Evolutionary conservation across 2,888 invertebrate species (phyloP).

Genomic region (Yponomeuta sedellus): DNA sequence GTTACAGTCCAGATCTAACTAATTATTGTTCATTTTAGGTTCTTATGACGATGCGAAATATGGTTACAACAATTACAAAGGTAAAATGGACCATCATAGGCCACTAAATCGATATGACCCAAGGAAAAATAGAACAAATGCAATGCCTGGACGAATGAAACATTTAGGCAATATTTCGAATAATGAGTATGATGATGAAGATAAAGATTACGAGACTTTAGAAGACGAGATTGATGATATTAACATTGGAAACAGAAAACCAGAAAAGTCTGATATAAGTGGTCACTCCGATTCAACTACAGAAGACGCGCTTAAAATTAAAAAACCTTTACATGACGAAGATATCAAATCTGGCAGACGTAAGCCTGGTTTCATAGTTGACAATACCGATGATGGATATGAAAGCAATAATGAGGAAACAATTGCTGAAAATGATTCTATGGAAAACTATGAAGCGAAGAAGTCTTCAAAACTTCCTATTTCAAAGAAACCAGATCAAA

Average conservation of each 20-base stretch:
- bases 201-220: neutral
- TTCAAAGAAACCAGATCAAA: neutral
- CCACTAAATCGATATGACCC: neutral
- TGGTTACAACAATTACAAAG: conserved; percentile 47
- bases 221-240: neutral
- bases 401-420: neutral
- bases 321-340: neutral
- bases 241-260: neutral
- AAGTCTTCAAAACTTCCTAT: neutral
- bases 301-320: neutral
- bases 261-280: neutral
- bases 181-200: neutral
- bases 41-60: conserved; percentile 57
- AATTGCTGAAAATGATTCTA: neutral
- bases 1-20: neutral
- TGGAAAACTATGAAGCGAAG: neutral
- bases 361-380: neutral
- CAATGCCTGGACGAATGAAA: neutral
- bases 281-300: neutral
- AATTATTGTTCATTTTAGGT: conserved; percentile 37
- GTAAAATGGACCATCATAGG: conserved; percentile 10
- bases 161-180: neutral
- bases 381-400: neutral
- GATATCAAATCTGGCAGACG: neutral
- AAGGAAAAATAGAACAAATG: neutral